These are phyloP conservation scores for Syngnathoides biaculeatus DNA, from an alignment of 2,113 vertebrate species.

Conservation along the genomic window DNA sequence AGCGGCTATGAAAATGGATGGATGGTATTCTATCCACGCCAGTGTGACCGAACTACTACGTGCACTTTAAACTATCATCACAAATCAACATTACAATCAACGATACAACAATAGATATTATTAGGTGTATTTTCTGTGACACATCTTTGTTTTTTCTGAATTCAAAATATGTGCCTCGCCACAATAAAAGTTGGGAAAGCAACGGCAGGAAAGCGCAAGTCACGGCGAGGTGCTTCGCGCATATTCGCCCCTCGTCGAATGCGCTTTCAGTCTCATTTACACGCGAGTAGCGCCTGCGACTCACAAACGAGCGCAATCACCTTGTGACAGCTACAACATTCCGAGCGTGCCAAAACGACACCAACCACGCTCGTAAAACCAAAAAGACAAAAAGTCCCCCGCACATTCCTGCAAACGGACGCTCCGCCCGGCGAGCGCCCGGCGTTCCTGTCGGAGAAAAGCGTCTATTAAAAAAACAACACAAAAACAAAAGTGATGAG, in stretches of 20 bases:
- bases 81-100: too few relatives aligned
- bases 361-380: background rate
- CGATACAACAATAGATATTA: too few relatives aligned
- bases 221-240: background rate
- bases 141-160: too few relatives aligned
- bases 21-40: too few relatives aligned
- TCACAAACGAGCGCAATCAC: background rate
- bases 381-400: background rate
- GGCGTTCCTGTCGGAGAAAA: slow-evolving; percentile 5
- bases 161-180: too few relatives aligned
- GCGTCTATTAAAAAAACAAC: background rate
- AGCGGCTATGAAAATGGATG: too few relatives aligned
- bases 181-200: too few relatives aligned
- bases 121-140: too few relatives aligned
- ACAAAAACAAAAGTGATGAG: background rate
- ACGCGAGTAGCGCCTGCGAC: background rate
- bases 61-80: too few relatives aligned
- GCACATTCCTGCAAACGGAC: background rate
- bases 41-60: too few relatives aligned
- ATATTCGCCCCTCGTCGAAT: background rate
- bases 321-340: slow-evolving; percentile 1
- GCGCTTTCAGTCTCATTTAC: background rate
- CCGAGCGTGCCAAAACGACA: slow-evolving; percentile 2
- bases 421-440: slow-evolving; percentile 15
- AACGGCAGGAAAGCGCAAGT: background rate